Percentiles rank a stretch among this genome's conserved stretches.
Evolutionary conservation across 2,797 vertebrate species (phyloP).

Genomic region (Scolopax bukidnonensis): DNA sequence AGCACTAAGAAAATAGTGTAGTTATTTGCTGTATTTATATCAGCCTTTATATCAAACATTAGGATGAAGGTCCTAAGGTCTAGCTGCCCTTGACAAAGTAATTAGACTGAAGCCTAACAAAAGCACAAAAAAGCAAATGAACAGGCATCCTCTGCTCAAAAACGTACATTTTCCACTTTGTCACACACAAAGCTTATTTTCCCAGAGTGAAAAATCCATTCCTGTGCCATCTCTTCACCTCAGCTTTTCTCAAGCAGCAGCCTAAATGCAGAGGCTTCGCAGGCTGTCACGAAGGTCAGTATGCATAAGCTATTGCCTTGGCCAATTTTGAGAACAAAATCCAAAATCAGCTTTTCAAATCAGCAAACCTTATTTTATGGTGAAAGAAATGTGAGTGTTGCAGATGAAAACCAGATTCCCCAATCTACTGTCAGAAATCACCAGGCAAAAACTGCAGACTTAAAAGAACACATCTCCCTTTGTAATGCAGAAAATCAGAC

Average conservation of each 20-base stretch:
- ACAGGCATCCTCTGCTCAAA: not conserved
- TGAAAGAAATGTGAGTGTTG: not conserved
- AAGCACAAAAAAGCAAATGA: not conserved
- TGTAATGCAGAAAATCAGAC: not conserved
- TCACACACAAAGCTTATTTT: not conserved
- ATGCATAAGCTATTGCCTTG: not conserved
- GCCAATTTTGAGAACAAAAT: conserved; percentile 1
- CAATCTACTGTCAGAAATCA: not conserved
- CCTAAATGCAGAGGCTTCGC: not conserved
- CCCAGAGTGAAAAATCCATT: not conserved
- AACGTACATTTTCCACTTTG: not conserved
- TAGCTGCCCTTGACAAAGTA: not conserved
- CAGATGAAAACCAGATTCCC: not conserved
- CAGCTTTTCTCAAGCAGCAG: not conserved
- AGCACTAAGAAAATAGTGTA: not conserved
- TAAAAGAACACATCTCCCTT: conserved; percentile 4
- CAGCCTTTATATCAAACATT: not conserved
- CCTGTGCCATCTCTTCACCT: not conserved
- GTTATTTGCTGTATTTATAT: not conserved
- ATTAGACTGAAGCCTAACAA: not conserved
- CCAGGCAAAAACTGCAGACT: not conserved
- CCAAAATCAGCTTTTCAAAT: conserved; percentile 16
- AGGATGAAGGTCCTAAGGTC: not conserved
- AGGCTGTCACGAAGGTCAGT: not conserved
- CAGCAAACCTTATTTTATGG: not conserved